These are phyloP conservation scores for Crocidura indochinensis DNA, from an alignment of 2,797 vertebrate species.

Conservation along the genomic window DNA sequence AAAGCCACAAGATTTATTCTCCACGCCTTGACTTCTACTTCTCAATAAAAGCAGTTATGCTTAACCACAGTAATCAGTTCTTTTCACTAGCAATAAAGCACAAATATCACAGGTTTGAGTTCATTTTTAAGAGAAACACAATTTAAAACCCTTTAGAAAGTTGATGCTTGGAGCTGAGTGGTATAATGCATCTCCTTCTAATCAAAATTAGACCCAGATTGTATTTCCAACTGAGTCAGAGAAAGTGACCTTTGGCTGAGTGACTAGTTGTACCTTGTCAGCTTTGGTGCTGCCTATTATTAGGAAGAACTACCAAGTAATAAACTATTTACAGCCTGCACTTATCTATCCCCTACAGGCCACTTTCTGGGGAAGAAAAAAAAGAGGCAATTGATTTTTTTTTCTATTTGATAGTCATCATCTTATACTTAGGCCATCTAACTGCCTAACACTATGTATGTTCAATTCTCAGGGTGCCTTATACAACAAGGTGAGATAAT, in stretches of 20 bases:
- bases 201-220: slow-evolving; percentile 71
- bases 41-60: slow-evolving; percentile 67
- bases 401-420: slow-evolving; percentile 64
- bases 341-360: slow-evolving; percentile 58
- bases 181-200: slow-evolving; percentile 48
- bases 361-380: slow-evolving; percentile 58
- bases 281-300: slow-evolving; percentile 62
- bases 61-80: slow-evolving; percentile 65
- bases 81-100: slow-evolving; percentile 72
- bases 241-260: slow-evolving; percentile 67
- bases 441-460: slow-evolving; percentile 45
- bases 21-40: slow-evolving; percentile 52
- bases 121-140: slow-evolving; percentile 70
- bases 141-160: slow-evolving; percentile 72
- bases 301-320: slow-evolving; percentile 73
- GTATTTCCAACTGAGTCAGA: slow-evolving; percentile 70
- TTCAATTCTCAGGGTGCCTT: slow-evolving; percentile 58
- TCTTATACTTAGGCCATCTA: slow-evolving; percentile 52
- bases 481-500: neutral
- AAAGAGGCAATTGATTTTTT: slow-evolving; percentile 55
- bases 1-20: slow-evolving; percentile 63
- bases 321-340: slow-evolving; percentile 66
- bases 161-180: slow-evolving; percentile 41
- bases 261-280: slow-evolving; percentile 69
- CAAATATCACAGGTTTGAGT: slow-evolving; percentile 70